phyloP scores from a whole-genome alignment of 2,113 vertebrate genomes.

The Sylvia atricapilla region DNA sequence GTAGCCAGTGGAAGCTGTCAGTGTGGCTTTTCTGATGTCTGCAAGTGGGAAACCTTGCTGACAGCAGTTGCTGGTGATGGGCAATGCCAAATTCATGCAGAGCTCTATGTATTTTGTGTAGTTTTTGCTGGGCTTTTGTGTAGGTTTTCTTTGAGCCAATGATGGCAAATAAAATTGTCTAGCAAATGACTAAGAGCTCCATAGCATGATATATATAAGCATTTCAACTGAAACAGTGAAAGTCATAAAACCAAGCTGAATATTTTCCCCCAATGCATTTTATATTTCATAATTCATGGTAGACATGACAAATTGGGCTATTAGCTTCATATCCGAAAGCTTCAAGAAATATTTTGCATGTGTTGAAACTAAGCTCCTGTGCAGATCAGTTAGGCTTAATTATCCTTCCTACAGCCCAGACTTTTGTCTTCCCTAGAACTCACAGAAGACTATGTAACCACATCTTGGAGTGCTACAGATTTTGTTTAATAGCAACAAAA shows the following conservation, averaged over 20 bases:
- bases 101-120: not conserved
- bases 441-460: not conserved
- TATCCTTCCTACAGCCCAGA: not conserved
- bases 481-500: not conserved
- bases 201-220: not conserved
- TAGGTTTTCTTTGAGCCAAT: not conserved
- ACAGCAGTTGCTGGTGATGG: not conserved
- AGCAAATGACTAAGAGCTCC: not conserved
- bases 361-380: not conserved
- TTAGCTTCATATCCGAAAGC: not conserved
- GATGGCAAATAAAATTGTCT: not conserved
- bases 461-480: not conserved
- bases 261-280: not conserved
- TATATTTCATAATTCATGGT: not conserved
- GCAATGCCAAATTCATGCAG: not conserved
- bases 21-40: not conserved
- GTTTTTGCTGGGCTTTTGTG: not conserved
- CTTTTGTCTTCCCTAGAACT: not conserved
- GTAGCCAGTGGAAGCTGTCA: not conserved
- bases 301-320: not conserved
- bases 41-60: not conserved
- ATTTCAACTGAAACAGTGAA: not conserved
- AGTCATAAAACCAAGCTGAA: not conserved
- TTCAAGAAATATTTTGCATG: not conserved
- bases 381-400: not conserved